A percentile compares a stretch with the other conserved stretches of the same genome.
Evolutionary conservation across 2,113 vertebrate species (phyloP).

Genomic region (Anarhynchus alexandrinus): DNA sequence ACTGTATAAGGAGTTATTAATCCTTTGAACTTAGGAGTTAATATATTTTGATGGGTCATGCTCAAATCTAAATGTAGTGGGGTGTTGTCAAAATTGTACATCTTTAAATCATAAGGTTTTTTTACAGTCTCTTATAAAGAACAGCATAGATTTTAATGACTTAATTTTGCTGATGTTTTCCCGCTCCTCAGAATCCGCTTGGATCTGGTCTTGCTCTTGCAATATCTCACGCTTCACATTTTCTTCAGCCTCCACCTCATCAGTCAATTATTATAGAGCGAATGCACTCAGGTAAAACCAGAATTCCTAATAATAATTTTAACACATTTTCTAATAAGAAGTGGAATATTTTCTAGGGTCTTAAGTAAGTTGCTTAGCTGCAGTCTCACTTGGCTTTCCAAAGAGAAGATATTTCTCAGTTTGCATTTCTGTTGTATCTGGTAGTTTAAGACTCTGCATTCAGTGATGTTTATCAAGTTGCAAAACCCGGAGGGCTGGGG

Average conservation of each 20-base stretch:
- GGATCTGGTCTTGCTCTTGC: constrained; percentile 93
- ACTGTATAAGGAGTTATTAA: background rate
- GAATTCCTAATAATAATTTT: background rate
- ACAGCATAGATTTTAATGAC: background rate
- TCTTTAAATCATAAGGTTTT: background rate
- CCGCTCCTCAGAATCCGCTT: constrained; percentile 82
- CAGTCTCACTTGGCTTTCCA: background rate
- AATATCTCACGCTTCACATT: constrained; percentile 97
- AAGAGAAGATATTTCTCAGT: background rate
- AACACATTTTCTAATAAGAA: background rate
- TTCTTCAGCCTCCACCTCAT: constrained; percentile 97
- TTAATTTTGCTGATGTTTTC: constrained; percentile 22
- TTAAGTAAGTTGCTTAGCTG: background rate
- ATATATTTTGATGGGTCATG: background rate
- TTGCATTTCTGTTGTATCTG: background rate
- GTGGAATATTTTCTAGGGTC: background rate
- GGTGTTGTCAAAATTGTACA: background rate
- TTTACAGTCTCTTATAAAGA: background rate
- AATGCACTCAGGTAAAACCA: constrained; percentile 94
- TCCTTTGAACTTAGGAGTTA: background rate
- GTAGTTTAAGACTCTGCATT: background rate
- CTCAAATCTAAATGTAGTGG: background rate
- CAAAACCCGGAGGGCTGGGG: background rate
- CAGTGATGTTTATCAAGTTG: background rate
- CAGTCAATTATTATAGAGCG: constrained; percentile 99